A percentile compares a stretch with the other conserved stretches of the same genome.
These are phyloP conservation scores for Prionailurus viverrinus DNA, from an alignment of 2,113 vertebrate species.

Conservation along the genomic window DNA sequence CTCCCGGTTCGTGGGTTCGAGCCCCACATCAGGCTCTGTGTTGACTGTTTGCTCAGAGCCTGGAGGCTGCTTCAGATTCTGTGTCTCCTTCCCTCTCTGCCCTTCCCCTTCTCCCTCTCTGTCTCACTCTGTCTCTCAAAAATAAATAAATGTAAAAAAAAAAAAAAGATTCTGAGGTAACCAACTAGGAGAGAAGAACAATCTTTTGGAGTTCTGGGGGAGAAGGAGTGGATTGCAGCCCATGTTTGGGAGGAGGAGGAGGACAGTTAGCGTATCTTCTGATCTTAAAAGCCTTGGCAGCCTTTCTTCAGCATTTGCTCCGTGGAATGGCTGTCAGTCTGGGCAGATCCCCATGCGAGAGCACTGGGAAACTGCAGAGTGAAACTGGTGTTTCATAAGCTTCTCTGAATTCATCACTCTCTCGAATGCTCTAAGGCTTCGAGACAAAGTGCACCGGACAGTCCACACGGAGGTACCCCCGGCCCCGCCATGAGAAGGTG, in stretches of 20 bases:
- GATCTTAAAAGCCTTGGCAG: not conserved
- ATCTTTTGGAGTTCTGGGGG: not conserved
- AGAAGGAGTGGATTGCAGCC: not conserved
- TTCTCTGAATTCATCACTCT: not conserved
- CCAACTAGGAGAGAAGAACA: not conserved
- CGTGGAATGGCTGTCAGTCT: not conserved
- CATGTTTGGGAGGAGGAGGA: not conserved
- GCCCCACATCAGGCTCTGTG: too few relatives aligned
- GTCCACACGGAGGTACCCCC: not conserved
- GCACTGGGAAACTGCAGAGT: not conserved
- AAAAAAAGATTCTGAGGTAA: not conserved
- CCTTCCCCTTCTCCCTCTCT: too few relatives aligned
- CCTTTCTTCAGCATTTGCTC: conserved; percentile 44
- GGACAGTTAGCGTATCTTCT: not conserved
- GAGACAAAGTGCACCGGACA: not conserved
- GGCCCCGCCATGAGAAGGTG: not conserved
- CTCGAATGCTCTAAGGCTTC: not conserved
- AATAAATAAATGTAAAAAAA: too few relatives aligned
- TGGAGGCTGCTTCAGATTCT: too few relatives aligned
- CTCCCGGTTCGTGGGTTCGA: too few relatives aligned
- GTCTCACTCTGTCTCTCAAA: too few relatives aligned
- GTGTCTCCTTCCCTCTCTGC: too few relatives aligned
- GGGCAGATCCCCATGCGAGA: not conserved
- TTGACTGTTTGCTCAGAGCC: too few relatives aligned
- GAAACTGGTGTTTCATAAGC: not conserved